Base-by-base conservation (phyloP, 2,888 invertebrate species). In the Julus scanicus region DNA sequence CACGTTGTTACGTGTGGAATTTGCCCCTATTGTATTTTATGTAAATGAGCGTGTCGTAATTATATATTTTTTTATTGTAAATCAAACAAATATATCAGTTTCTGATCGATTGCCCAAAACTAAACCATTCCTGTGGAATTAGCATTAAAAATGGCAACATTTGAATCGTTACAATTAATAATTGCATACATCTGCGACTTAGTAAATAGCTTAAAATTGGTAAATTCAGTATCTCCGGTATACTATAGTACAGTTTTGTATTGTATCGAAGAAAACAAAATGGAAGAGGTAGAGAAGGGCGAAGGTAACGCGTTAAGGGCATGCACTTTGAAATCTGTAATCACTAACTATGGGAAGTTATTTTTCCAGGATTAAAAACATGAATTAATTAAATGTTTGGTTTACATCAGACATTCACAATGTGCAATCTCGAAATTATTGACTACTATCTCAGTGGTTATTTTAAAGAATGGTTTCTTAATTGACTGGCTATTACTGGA, bases 271-370 rank as follows among this genome's bases (percentile, higher is more conserved):
- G 53, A 15, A 53, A 53, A 53, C 53, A 53, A 53, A 53, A 53
- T 53, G 53, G 53, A 53, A 53, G 53, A 53, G 53, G 53, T 53
- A 57, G 57, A 57, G 57, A 57, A 57, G 57, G 57, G 57, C 15
- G 57, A 57, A 57, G 11, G 57, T 57, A 17, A 57, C 57, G 57
- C 13, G 57, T 17, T 17, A 15, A 15, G 57, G 57, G 57, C 57
- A 17, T 57, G 17, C 57, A 57, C 57, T 57, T 57, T 57, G 57
- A 57, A 57, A 57, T 57, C 57, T 57, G 57, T 57, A 57, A 57
- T 57, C 57, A 15, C 57, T 57, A 57, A 17, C 57, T 57, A 57
- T 5, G 57, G 57, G 57, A 57, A 57, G 57, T 57, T 4, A 15
- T 57, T 57, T 2, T 57, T 57, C 57, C 17, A 57, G 15, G 15